phyloP scores from a whole-genome alignment of 2,113 vertebrate species.

The Cynopterus brachyotis region DNA sequence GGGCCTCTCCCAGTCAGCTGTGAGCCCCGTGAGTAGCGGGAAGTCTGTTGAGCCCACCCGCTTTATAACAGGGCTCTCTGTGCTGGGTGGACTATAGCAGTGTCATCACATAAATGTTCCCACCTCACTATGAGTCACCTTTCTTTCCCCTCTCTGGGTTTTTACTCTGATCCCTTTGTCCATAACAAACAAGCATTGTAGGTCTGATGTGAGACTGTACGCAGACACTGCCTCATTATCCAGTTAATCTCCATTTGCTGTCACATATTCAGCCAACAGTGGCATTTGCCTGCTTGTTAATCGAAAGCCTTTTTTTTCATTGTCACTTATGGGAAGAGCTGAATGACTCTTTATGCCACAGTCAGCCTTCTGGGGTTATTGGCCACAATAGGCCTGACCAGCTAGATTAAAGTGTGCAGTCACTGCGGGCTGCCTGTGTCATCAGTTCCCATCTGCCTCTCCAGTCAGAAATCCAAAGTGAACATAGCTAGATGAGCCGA shows the following conservation, averaged over 20 bases:
- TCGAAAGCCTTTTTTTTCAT: slow-evolving; percentile 85
- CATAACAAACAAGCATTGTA: slow-evolving; percentile 78
- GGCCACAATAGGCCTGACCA: slow-evolving; percentile 85
- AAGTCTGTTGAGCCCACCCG: background rate
- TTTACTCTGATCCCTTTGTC: slow-evolving; percentile 80
- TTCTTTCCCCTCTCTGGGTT: slow-evolving; percentile 75
- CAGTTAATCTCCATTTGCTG: slow-evolving; percentile 87
- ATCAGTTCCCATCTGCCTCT: slow-evolving; percentile 85
- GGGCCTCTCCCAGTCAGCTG: fast-evolving
- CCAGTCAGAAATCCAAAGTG: slow-evolving; percentile 52
- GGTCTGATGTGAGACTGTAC: slow-evolving; percentile 76
- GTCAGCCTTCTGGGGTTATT: slow-evolving; percentile 86
- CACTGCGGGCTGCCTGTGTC: slow-evolving; percentile 84
- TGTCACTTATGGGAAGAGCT: slow-evolving; percentile 83
- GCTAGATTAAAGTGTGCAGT: slow-evolving; percentile 83
- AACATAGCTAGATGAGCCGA: slow-evolving; percentile 20
- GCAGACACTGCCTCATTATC: slow-evolving; percentile 81
- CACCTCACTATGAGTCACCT: slow-evolving; percentile 69
- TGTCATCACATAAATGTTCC: slow-evolving; percentile 79
- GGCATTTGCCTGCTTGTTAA: slow-evolving; percentile 80
- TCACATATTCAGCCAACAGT: slow-evolving; percentile 83
- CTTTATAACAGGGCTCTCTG: slow-evolving; percentile 10
- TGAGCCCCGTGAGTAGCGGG: fast-evolving
- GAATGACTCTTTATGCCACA: slow-evolving; percentile 83
- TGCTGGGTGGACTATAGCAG: background rate